Conservation (phyloP, 2,797 vertebrate species). For the Epinephelus awoara region DNA sequence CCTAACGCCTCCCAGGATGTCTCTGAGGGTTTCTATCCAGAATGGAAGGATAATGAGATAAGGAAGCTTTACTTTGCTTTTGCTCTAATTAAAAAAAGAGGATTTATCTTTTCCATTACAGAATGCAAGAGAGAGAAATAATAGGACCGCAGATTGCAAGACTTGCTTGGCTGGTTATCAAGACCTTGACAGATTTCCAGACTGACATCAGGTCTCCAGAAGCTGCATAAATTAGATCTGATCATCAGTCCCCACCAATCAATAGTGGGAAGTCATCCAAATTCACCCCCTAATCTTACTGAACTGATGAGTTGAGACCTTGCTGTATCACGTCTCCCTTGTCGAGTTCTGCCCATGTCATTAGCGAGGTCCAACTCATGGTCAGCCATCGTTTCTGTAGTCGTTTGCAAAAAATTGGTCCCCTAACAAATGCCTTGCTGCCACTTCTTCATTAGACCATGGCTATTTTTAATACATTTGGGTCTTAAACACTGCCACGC, state of each 20-base stretch:
- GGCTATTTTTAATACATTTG: slow-evolving; percentile 84
- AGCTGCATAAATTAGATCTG: slow-evolving; percentile 80
- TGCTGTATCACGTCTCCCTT: slow-evolving; percentile 61
- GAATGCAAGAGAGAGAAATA: slow-evolving; percentile 69
- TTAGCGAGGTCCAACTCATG: slow-evolving; percentile 55
- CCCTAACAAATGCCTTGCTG: slow-evolving; percentile 76
- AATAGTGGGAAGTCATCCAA: slow-evolving; percentile 77
- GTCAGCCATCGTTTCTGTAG: slow-evolving; percentile 61
- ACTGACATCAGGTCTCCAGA: slow-evolving; percentile 67
- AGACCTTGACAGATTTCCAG: slow-evolving; percentile 74
- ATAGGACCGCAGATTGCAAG: slow-evolving; percentile 67
- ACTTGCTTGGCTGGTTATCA: slow-evolving; percentile 79
- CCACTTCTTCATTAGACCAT: slow-evolving; percentile 80
- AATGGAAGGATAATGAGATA: slow-evolving; percentile 79
- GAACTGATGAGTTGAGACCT: slow-evolving; percentile 76
- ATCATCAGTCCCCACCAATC: slow-evolving; percentile 78
- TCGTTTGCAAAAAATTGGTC: slow-evolving; percentile 64
- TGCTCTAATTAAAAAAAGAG: slow-evolving; percentile 81
- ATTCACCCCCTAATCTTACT: slow-evolving; percentile 74
- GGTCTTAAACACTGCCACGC: slow-evolving; percentile 88
- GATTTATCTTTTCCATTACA: slow-evolving; percentile 79
- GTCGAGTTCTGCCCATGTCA: slow-evolving; percentile 55
- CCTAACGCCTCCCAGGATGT: slow-evolving; percentile 54
- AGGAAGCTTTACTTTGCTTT: slow-evolving; percentile 76
- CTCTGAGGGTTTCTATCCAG: slow-evolving; percentile 66